phyloP scores from a whole-genome alignment of 2,113 vertebrate genomes.

The Fregata magnificens region DNA sequence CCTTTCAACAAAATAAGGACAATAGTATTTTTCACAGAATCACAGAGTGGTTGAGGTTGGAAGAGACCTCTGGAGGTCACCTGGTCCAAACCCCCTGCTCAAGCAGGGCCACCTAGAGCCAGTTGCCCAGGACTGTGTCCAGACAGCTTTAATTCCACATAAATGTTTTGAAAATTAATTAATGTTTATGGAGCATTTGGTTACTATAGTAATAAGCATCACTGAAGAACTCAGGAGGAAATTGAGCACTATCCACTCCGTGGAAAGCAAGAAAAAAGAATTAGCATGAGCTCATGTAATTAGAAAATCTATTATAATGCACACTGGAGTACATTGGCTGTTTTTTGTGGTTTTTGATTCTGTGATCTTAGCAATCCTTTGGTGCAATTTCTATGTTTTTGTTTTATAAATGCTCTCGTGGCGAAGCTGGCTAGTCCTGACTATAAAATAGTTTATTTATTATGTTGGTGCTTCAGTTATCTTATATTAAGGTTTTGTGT shows the following conservation, averaged over 20 bases:
- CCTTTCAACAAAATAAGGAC: neutral
- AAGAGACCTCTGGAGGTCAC: neutral
- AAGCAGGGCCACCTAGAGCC: neutral
- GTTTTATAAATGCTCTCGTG: neutral
- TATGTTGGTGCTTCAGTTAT: neutral
- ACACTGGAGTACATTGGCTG: neutral
- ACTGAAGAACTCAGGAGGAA: neutral
- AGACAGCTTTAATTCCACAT: neutral
- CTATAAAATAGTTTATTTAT: neutral
- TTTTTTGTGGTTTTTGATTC: neutral
- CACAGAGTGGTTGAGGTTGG: neutral
- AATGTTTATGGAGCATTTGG: neutral
- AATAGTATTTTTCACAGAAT: neutral
- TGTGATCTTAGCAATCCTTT: neutral
- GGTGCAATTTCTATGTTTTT: neutral
- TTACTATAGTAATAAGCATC: constrained; percentile 25
- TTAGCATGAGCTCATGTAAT: neutral
- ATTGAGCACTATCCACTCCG: neutral
- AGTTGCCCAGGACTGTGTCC: neutral
- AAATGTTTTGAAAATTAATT: constrained; percentile 10
- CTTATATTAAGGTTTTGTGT: neutral
- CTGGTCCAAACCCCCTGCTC: neutral
- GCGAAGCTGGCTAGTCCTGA: neutral
- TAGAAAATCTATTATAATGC: neutral
- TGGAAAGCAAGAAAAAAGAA: neutral